Conservation (phyloP, 2,797 vertebrate species). For the Myioborus melanocephalus region DNA sequence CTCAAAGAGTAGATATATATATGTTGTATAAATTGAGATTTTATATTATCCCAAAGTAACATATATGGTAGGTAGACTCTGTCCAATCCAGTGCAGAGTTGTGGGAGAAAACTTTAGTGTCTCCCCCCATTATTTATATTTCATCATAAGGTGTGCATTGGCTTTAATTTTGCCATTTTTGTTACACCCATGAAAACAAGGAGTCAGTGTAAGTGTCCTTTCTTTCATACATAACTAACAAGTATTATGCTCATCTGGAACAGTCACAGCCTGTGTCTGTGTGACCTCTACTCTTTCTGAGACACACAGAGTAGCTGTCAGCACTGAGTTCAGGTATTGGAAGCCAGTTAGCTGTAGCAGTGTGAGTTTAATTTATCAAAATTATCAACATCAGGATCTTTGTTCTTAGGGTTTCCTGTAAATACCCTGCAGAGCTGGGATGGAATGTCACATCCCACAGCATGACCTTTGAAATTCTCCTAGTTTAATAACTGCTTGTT, state of each 20-base stretch:
- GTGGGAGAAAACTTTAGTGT: neutral
- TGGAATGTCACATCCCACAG: neutral
- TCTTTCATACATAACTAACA: neutral
- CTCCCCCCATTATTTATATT: neutral
- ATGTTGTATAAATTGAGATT: neutral
- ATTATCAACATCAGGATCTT: neutral
- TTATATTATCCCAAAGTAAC: neutral
- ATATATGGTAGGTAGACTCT: neutral
- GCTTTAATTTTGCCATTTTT: neutral
- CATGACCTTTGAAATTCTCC: neutral
- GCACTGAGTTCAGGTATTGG: neutral
- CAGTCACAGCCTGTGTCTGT: neutral
- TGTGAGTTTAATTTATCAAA: neutral
- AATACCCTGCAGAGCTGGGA: neutral
- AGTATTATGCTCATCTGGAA: neutral
- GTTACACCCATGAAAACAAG: neutral
- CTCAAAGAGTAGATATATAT: neutral
- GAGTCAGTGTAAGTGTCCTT: neutral
- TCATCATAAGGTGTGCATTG: neutral
- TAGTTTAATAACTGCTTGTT: neutral
- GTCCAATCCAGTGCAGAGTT: neutral
- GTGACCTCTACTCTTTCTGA: neutral
- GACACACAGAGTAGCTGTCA: neutral
- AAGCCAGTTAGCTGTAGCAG: neutral
- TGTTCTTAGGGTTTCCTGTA: neutral